phyloP scores from a whole-genome alignment of 1,140 invertebrate genomes.

The Drosophila bipectinata region DNA sequence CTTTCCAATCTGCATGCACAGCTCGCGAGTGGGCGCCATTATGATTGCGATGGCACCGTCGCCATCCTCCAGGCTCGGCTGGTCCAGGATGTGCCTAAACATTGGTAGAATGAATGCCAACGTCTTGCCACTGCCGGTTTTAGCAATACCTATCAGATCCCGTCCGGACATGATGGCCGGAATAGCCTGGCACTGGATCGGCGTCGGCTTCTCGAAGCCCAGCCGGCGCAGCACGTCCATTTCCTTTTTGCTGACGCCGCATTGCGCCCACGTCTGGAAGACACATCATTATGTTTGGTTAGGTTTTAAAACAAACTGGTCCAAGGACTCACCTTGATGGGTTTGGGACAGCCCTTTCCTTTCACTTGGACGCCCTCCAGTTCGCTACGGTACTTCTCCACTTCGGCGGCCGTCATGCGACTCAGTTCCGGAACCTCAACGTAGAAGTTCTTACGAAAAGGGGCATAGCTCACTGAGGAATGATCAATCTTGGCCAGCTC shows the following conservation, averaged over 20 bases:
- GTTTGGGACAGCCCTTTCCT: conserved; percentile 95
- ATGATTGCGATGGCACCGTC: conserved; percentile 99
- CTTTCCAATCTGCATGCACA: conserved; percentile 99
- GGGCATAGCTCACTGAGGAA: conserved; percentile 91
- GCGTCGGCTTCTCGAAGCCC: conserved; percentile 98
- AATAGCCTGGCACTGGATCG: conserved; percentile 99
- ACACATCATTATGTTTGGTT: background rate
- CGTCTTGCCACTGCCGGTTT: conserved; percentile 99
- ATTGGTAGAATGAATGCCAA: conserved; percentile 99
- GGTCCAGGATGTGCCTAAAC: conserved; percentile 99
- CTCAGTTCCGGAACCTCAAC: conserved; percentile 93
- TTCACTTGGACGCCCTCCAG: conserved; percentile 94
- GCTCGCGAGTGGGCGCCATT: conserved; percentile 98
- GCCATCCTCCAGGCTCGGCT: conserved; percentile 95
- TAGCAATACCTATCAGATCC: conserved; percentile 99
- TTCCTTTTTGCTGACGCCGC: conserved; percentile 98
- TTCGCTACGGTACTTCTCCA: conserved; percentile 93
- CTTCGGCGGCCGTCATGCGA: conserved; percentile 95
- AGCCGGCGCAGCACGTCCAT: conserved; percentile 97
- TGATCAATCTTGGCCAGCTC: conserved; percentile 96
- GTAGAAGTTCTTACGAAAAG: conserved; percentile 98
- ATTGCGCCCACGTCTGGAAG: conserved; percentile 95
- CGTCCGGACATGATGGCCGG: conserved; percentile 99
- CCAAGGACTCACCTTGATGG: conserved; percentile 88
- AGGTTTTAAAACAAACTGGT: background rate